Evolutionary conservation across 2,888 invertebrate genomes (phyloP), one percentile per base, ranked within the genome.

Genomic region (Pelosia muscerda): DNA sequence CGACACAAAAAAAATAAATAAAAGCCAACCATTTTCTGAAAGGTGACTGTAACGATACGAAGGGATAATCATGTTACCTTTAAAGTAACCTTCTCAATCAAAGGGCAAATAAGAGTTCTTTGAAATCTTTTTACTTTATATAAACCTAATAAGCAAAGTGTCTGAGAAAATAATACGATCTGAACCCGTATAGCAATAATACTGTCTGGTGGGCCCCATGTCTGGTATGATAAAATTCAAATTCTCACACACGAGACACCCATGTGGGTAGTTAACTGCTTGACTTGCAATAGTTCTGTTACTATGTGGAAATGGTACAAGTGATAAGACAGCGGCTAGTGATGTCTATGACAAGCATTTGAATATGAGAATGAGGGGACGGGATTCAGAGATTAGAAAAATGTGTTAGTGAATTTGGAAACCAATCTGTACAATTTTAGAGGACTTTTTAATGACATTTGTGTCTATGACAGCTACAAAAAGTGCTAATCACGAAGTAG

Each of bases 241-340:
- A 89, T 86, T 84, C 75, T 75, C 72, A 76, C 66, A 76, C 74
- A 74, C 73, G 76, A 73, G 74, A 75, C 82, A 76, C 88, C 88
- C 87, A 77, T 81, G 89, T 83, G 88, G 88, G 86, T 85, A 87
- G 88, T 89, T 86, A 86, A 84, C 83, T 74, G 81, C 82, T 88
- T 83, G 82, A 87, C 88, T 88, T 83, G 86, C 83, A 81, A 84
- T 86, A 82, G 84, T 86, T 84, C 79, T 84, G 68, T 80, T 81
- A 67, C 75, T 67, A 63, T 56, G 54, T 22, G n/a, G 5, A 66
- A 58, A n/a, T 75, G 81, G 84, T 73, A 0, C 60, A 84, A 81
- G 68, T 60, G 2, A 72, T 1, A 53, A 66, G 65, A 15, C 28
- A 34, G 2, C 54, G 9, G 19, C 23, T 58, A 22, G 11, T 31